A percentile compares a stretch with the other conserved stretches of the same genome.
Conservation (phyloP, 2,113 vertebrate species). For the Montifringilla adamsi region DNA sequence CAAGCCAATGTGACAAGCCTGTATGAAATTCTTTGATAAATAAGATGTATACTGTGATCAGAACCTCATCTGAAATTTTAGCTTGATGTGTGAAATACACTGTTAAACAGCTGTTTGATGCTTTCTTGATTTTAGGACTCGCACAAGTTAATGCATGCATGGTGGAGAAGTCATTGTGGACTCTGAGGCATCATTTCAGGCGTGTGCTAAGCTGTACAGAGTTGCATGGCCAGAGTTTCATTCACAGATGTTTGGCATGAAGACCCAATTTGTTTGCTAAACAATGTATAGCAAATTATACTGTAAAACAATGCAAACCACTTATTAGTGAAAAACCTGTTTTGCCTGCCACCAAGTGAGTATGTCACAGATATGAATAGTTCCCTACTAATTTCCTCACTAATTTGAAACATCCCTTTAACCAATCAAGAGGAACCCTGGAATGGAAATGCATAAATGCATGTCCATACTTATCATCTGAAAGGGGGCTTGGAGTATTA, state of each 20-base stretch:
- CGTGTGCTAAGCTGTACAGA: neutral
- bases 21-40: neutral
- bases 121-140: constrained; percentile 75
- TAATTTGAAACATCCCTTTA: constrained; percentile 13
- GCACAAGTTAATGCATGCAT: constrained; percentile 46
- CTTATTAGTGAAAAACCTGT: constrained; percentile 10
- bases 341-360: constrained; percentile 36
- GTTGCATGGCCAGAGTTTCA: constrained; percentile 4
- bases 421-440: neutral
- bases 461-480: neutral
- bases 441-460: neutral
- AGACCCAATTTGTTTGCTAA: constrained; percentile 33
- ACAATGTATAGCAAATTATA: neutral
- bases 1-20: neutral
- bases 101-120: constrained; percentile 25
- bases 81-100: neutral
- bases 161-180: constrained; percentile 24
- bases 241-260: constrained; percentile 26
- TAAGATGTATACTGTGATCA: neutral
- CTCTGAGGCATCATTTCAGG: constrained; percentile 24
- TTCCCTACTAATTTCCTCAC: neutral
- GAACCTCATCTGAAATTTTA: neutral
- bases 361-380: constrained; percentile 9
- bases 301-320: constrained; percentile 28
- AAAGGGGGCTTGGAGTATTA: neutral